Conservation (phyloP, 1,140 invertebrate species). For the Agrilus planipennis region DNA sequence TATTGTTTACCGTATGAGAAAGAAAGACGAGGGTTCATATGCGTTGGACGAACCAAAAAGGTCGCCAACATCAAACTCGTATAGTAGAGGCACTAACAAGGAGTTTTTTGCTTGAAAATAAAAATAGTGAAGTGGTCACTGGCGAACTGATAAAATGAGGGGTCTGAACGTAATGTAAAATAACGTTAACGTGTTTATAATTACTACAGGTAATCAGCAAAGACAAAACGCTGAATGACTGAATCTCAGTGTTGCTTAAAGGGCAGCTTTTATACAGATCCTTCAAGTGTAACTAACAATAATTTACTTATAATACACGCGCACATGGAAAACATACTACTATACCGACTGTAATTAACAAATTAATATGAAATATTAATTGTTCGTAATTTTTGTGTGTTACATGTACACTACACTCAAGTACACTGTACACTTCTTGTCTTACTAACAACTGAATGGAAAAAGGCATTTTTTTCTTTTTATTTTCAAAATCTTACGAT, state of each 20-base stretch:
- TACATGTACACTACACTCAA: too few species aligned
- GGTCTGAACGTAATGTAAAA: constrained; percentile 7
- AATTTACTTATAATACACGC: constrained; percentile 15
- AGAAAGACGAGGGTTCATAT: constrained; percentile 99
- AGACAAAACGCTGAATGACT: constrained; percentile 23
- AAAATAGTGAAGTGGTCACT: constrained; percentile 32
- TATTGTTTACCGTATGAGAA: constrained; percentile 97
- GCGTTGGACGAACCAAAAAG: constrained; percentile 93
- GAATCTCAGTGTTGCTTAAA: constrained; percentile 25
- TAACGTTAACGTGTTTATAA: constrained; percentile 17
- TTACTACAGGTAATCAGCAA: constrained; percentile 19
- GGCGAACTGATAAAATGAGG: constrained; percentile 17
- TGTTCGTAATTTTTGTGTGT: constrained; percentile 1
- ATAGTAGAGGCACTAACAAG: constrained; percentile 79
- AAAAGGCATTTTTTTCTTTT: too few species aligned
- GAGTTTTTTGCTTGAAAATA: constrained; percentile 83
- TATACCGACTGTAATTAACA: not conserved
- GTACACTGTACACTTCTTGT: constrained; percentile 7
- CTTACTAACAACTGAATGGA: too few species aligned
- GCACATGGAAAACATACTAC: constrained; percentile 13
- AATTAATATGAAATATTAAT: not conserved
- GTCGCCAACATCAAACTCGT: constrained; percentile 80
- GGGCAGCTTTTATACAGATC: constrained; percentile 18
- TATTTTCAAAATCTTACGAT: too few species aligned
- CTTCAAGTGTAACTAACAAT: constrained; percentile 15